Conservation (phyloP, 2,797 vertebrate genomes). For the Orestias chungarensis region DNA sequence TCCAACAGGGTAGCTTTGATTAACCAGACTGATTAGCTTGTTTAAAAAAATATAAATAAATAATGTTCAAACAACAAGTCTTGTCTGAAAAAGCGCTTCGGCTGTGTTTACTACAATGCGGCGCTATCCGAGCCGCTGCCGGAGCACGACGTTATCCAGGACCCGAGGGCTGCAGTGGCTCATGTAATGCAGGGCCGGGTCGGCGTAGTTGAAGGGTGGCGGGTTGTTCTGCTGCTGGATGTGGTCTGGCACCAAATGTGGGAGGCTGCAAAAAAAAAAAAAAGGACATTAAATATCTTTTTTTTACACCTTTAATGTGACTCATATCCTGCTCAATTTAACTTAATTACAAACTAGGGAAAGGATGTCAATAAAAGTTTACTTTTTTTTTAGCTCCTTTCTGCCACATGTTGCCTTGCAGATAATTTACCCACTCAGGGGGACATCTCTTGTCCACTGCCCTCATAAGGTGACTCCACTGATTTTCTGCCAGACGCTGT, state of each 20-base stretch:
- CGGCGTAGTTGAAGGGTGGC: conserved; percentile 76
- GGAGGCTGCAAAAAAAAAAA: conserved; percentile 66
- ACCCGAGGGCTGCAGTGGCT: conserved; percentile 80
- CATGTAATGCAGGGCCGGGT: conserved; percentile 80
- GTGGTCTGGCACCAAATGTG: conserved; percentile 71
- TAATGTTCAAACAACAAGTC: no score
- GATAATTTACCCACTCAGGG: background rate
- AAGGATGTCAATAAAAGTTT: background rate
- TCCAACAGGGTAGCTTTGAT: background rate
- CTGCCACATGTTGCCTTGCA: background rate
- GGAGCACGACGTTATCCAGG: conserved; percentile 68
- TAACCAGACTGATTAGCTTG: background rate
- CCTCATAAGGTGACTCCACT: background rate
- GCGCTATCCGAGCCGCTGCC: conserved; percentile 45
- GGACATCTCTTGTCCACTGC: background rate
- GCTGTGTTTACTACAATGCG: background rate
- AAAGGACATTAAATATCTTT: background rate
- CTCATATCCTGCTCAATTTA: background rate
- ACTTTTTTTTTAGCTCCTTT: no score
- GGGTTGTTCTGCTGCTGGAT: conserved; percentile 70
- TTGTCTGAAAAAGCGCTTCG: background rate
- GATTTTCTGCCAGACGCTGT: background rate
- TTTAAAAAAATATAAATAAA: background rate
- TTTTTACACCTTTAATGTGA: background rate
- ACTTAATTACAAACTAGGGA: background rate